phyloP scores from a whole-genome alignment of 2,113 vertebrate species.

The Chauna torquata region DNA sequence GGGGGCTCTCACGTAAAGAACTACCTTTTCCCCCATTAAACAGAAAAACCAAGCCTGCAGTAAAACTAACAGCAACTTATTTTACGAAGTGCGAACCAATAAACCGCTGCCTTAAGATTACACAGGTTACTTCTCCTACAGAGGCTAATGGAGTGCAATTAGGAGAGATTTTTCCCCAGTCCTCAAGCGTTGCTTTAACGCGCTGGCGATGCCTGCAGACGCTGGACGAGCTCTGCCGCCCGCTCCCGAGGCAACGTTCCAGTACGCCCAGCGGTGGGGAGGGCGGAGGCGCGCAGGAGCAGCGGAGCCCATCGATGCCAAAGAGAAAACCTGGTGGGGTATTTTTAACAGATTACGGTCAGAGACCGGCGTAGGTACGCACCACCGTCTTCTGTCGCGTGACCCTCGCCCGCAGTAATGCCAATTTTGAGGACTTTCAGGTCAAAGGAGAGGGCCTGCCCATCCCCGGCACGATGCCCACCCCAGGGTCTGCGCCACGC shows the following conservation, averaged over 20 bases:
- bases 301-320: neutral
- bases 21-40: constrained; percentile 35
- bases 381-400: neutral
- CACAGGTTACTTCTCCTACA: neutral
- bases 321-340: fast-evolving
- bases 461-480: too few relatives aligned
- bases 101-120: constrained; percentile 28
- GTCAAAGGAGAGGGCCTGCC: neutral
- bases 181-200: neutral
- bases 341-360: neutral
- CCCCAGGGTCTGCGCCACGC: too few relatives aligned
- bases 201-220: fast-evolving
- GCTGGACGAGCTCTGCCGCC: neutral
- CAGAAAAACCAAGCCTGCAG: neutral
- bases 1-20: neutral
- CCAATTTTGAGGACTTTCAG: neutral
- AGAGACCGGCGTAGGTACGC: neutral
- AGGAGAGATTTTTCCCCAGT: neutral
- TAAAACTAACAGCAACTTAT: constrained; percentile 62
- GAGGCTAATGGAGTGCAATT: neutral
- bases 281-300: neutral
- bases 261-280: fast-evolving
- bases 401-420: neutral
- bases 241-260: fast-evolving
- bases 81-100: constrained; percentile 73